Percentiles rank a stretch among this genome's conserved stretches.
These are phyloP conservation scores for Brachyistius frenatus DNA, from an alignment of 2,113 vertebrate species.

Conservation along the genomic window DNA sequence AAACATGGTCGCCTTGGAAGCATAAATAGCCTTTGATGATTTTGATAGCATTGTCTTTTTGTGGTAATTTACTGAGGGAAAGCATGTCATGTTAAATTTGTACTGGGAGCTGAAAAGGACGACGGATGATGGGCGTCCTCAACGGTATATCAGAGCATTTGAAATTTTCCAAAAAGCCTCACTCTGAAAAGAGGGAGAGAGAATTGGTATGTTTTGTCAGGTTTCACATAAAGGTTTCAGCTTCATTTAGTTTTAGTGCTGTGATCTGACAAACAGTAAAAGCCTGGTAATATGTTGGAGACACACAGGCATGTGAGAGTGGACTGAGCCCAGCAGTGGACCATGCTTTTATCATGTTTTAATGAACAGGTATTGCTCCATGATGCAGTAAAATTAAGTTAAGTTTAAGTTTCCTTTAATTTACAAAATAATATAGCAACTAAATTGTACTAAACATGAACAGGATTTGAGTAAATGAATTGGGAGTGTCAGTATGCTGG, in stretches of 20 bases:
- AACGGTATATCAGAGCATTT: constrained; percentile 10
- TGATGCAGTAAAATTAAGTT: no score
- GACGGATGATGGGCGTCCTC: background rate
- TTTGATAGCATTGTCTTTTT: background rate
- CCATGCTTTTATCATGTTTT: no score
- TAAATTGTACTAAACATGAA: no score
- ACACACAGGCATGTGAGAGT: background rate
- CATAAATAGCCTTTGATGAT: background rate
- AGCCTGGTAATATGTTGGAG: constrained; percentile 24
- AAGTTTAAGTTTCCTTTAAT: no score
- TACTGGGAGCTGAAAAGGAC: background rate
- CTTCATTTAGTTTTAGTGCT: constrained; percentile 30
- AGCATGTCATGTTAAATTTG: background rate
- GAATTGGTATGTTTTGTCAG: constrained; percentile 10
- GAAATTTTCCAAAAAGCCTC: background rate
- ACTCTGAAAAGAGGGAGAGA: background rate
- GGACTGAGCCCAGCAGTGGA: no score
- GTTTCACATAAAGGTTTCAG: constrained; percentile 16
- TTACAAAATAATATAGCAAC: no score
- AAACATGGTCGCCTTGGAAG: constrained; percentile 38
- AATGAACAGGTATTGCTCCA: no score
- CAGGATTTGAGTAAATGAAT: no score
- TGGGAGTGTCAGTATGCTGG: no score
- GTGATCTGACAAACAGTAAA: constrained; percentile 11
- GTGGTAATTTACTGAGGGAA: background rate